A percentile compares a stretch with the other conserved stretches of the same genome.
phyloP scores from a whole-genome alignment of 2,113 vertebrate genomes.

The Lethenteron camtschaticum region DNA sequence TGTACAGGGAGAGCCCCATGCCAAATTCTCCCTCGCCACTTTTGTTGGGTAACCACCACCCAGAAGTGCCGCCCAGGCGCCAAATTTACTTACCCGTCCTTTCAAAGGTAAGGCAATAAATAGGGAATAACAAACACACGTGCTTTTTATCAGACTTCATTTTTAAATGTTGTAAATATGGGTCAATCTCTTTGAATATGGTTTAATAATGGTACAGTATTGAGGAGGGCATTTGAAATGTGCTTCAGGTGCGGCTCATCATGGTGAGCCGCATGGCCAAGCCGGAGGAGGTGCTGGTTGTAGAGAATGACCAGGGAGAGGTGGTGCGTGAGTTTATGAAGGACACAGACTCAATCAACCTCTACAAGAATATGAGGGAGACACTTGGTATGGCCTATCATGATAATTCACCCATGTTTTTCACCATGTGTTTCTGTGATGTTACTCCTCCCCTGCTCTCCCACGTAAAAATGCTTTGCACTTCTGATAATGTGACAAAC shows the following conservation, averaged over 20 bases:
- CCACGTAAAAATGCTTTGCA: background rate
- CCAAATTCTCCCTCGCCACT: constrained; percentile 76
- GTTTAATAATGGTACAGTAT: too few species aligned
- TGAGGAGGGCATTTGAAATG: too few species aligned
- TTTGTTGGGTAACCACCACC: constrained; percentile 83
- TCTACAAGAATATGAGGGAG: constrained; percentile 99
- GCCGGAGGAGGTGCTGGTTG: constrained; percentile 87
- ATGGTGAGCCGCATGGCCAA: constrained; percentile 99
- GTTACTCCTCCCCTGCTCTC: background rate
- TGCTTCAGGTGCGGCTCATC: constrained; percentile 56
- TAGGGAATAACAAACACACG: too few species aligned
- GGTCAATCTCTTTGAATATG: too few species aligned
- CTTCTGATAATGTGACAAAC: too few species aligned
- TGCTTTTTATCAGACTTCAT: background rate
- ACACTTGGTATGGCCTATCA: constrained; percentile 46
- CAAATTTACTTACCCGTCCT: constrained; percentile 85
- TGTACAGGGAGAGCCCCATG: constrained; percentile 87
- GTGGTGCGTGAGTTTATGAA: constrained; percentile 98
- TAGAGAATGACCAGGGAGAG: constrained; percentile 96
- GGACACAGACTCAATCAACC: constrained; percentile 94
- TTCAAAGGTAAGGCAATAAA: constrained; percentile 46
- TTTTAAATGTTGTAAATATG: background rate
- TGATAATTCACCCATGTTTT: too few species aligned
- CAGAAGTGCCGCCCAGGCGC: constrained; percentile 78
- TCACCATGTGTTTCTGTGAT: background rate